Evolutionary conservation across 2,888 invertebrate species (phyloP), one percentile per base, ranked within the genome.

Genomic region (Lumbricus terrestris): DNA sequence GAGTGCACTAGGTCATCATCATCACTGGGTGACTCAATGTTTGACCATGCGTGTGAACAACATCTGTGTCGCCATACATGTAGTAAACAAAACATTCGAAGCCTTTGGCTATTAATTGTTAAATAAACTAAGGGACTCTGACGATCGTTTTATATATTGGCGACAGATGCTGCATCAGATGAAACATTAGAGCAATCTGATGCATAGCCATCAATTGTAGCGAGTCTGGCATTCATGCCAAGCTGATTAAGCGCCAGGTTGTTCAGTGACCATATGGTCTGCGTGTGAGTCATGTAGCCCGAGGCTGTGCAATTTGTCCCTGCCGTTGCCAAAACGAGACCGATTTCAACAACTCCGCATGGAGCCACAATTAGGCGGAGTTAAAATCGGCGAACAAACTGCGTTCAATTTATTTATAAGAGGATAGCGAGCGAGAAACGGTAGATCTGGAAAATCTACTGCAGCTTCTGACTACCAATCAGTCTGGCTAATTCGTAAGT

Each of bases 221-320:
- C 69, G 69, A 69, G 29, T n/a, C 69, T n/a, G 29, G 69, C 69
- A 69, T n/a, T 69, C 69, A 69, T 69, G 29, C n/a, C 69, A n/a
- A 69, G 69, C 69, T 69, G 69, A 69, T 69, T n/a, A 69, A 69
- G n/a, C 69, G 69, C 69, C 69, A n/a, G 69, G n/a, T n/a, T 69
- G 69, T 69, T 40, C 40, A 40, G n/a, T 40, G 15, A 40, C 69
- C 47, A 47, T n/a, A 11, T n/a, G n/a, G 69, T 8, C n/a, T n/a
- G 69, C 29, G n/a, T 69, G 69, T n/a, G n/a, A n/a, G 69, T 69
- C n/a, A 29, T 69, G 29, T 69, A n/a, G 69, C 69, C 69, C n/a
- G 69, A 69, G 69, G 69, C 69, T 29, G 2, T 13, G 69, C 69
- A 69, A 69, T 69, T n/a, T 29, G 69, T 69, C 69, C 69, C n/a